Evolutionary conservation across 2,113 vertebrate genomes (phyloP).

Genomic region (Grammomys surdaster): DNA sequence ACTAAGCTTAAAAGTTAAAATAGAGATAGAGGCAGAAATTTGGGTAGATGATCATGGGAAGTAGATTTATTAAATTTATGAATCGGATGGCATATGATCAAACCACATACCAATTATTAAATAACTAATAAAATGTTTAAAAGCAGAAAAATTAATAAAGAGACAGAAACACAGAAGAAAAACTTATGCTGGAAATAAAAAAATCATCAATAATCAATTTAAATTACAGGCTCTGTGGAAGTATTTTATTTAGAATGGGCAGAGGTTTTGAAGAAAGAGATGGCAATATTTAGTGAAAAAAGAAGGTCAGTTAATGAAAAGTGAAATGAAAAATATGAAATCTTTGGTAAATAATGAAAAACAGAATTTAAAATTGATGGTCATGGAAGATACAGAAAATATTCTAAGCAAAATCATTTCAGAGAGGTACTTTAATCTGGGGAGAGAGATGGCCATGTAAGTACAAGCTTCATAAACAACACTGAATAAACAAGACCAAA

Average conservation of each 20-base stretch:
- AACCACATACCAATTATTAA: not conserved
- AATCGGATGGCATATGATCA: not conserved
- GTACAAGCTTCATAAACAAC: not conserved
- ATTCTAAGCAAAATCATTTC: not conserved
- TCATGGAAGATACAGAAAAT: not conserved
- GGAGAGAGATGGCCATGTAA: not conserved
- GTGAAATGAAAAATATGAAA: not conserved
- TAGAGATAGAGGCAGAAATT: not conserved
- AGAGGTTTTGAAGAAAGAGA: not conserved
- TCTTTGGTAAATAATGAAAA: not conserved
- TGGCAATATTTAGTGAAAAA: not conserved
- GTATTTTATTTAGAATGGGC: not conserved
- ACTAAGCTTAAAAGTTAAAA: not conserved
- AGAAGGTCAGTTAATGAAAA: not conserved
- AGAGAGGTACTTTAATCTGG: not conserved
- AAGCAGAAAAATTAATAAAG: not conserved
- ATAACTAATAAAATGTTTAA: not conserved
- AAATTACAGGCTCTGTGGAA: not conserved
- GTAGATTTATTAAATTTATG: not conserved
- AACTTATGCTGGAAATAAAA: not conserved
- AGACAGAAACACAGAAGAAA: not conserved
- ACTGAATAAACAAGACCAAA: not conserved
- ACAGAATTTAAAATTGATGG: not conserved
- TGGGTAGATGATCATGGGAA: not conserved
- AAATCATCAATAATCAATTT: not conserved